Conservation (phyloP, 1,140 invertebrate species). For the Platyscapa corneri region DNA sequence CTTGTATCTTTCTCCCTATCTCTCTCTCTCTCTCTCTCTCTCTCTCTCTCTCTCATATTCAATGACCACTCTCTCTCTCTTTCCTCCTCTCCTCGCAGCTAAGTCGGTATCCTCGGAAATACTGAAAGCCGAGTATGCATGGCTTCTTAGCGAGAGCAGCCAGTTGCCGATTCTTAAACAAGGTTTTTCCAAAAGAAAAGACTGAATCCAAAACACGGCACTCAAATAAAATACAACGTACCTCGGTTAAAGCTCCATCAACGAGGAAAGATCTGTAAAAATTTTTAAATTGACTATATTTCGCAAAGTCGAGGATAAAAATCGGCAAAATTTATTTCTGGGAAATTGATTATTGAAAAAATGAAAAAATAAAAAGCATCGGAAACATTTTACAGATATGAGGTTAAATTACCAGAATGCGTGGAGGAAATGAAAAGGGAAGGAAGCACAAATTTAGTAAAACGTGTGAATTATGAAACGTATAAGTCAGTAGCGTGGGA, state of each 20-base stretch:
- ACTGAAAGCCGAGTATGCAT: constrained; percentile 18
- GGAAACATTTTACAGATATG: too few relatives aligned
- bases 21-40: not conserved
- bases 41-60: not conserved
- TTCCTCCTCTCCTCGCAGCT: not conserved
- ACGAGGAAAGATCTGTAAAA: too few relatives aligned
- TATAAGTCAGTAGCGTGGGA: not conserved
- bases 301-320: too few relatives aligned
- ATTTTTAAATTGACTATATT: too few relatives aligned
- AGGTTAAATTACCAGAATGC: too few relatives aligned
- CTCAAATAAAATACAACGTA: not conserved
- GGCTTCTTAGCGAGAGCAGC: not conserved
- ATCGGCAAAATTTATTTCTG: too few relatives aligned
- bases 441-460: not conserved
- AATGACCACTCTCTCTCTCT: not conserved
- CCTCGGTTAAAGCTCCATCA: too few relatives aligned
- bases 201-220: not conserved
- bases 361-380: too few relatives aligned
- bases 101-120: constrained; percentile 20
- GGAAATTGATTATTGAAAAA: too few relatives aligned
- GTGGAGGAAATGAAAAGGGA: too few relatives aligned
- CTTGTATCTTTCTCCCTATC: not conserved
- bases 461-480: not conserved
- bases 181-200: not conserved
- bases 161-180: constrained; percentile 23